Conservation (phyloP, 1,140 invertebrate species). For the Anoplolepis gracilipes region DNA sequence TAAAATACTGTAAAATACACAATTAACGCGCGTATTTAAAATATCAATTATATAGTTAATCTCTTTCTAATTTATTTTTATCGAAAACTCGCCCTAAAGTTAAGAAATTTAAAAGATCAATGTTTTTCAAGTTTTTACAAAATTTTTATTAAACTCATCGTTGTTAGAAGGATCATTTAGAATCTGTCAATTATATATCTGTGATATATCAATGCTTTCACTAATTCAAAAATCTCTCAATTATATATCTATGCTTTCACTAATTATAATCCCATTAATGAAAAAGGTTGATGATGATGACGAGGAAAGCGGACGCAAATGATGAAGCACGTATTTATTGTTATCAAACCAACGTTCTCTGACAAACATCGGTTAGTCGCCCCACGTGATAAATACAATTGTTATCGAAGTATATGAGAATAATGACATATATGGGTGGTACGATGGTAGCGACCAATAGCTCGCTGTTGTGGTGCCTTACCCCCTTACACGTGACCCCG, state of each 20-base stretch:
- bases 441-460: slow-evolving; percentile 70
- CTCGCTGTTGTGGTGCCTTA: slow-evolving; percentile 68
- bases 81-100: not conserved
- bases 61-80: too few species aligned
- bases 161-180: not conserved
- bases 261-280: slow-evolving; percentile 1
- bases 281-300: slow-evolving; percentile 46
- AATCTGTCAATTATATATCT: not conserved
- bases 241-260: not conserved
- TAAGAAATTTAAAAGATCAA: not conserved
- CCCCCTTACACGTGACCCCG: slow-evolving; percentile 76
- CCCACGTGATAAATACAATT: slow-evolving; percentile 62
- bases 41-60: too few species aligned
- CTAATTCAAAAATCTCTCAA: not conserved
- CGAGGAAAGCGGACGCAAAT: slow-evolving; percentile 24
- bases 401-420: slow-evolving; percentile 60
- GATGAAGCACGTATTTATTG: slow-evolving; percentile 64
- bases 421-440: slow-evolving; percentile 74
- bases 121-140: not conserved
- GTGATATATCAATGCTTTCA: too few species aligned
- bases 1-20: too few species aligned
- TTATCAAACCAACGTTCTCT: slow-evolving; percentile 63
- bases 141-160: not conserved
- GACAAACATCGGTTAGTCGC: slow-evolving; percentile 69
- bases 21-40: too few species aligned